Percentiles rank a stretch among this genome's conserved stretches.
Conservation (phyloP, 2,797 vertebrate species). For the Pseudotriccus pelzelni region DNA sequence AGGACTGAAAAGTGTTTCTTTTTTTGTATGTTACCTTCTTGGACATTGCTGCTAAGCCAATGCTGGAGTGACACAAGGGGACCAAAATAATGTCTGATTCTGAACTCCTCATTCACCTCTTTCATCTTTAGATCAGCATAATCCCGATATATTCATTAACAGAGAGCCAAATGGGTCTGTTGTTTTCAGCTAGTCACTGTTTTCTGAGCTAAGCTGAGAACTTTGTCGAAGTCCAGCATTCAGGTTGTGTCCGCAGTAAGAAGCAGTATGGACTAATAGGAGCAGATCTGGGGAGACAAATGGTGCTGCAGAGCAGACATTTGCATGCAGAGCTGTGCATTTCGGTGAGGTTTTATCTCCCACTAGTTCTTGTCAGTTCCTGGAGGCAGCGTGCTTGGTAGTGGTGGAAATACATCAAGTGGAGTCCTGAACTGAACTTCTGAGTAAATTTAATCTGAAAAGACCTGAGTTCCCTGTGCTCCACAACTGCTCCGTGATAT, state of each 20-base stretch:
- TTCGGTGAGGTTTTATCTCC: background rate
- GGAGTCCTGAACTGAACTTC: background rate
- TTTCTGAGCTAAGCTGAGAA: background rate
- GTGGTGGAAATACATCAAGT: background rate
- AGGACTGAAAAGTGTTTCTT: background rate
- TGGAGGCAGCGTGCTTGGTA: background rate
- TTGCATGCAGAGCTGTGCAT: background rate
- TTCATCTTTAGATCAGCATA: background rate
- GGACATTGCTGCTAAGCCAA: background rate
- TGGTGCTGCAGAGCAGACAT: background rate
- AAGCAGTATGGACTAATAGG: background rate
- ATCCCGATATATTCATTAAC: background rate
- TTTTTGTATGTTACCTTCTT: background rate
- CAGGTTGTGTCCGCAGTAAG: background rate
- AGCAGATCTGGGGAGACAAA: background rate
- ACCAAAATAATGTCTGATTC: background rate
- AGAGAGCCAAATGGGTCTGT: background rate
- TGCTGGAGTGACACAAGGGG: background rate
- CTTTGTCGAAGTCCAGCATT: background rate
- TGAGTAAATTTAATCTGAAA: background rate
- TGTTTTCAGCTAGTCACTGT: background rate
- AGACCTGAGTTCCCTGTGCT: background rate
- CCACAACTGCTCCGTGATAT: background rate
- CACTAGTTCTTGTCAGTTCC: accelerated
- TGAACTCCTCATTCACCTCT: background rate